A percentile compares a stretch with the other conserved stretches of the same genome.
Conservation (phyloP, 2,113 vertebrate species). For the Pygoscelis antarcticus region DNA sequence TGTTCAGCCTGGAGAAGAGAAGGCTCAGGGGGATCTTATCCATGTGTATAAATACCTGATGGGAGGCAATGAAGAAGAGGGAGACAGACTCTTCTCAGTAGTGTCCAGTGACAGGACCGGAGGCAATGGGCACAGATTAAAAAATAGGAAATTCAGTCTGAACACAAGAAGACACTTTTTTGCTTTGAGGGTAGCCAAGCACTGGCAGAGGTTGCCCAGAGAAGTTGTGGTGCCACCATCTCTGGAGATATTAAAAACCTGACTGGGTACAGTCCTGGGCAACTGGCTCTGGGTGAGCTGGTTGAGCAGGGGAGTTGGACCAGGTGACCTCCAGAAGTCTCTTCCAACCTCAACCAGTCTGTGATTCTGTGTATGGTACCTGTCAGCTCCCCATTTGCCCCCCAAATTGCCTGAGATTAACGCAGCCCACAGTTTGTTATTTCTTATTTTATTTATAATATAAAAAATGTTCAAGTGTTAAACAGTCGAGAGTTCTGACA, state of each 20-base stretch:
- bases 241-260: neutral
- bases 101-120: neutral
- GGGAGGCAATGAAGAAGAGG: neutral
- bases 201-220: neutral
- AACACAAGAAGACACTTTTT: neutral
- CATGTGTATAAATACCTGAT: neutral
- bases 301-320: neutral
- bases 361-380: neutral
- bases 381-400: neutral
- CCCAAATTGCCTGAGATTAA: conserved; percentile 33
- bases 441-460: conserved; percentile 84
- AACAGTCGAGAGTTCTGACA: conserved; percentile 83
- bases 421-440: conserved; percentile 66
- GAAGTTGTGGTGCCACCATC: neutral
- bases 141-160: neutral
- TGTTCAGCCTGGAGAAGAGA: neutral
- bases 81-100: neutral
- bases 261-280: neutral
- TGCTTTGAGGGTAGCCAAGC: neutral
- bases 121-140: neutral
- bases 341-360: neutral
- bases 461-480: conserved; percentile 87
- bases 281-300: neutral
- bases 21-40: neutral
- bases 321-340: neutral